Evolutionary conservation across 2,888 invertebrate genomes (phyloP), one percentile per base, ranked within the genome.

Genomic region (Protodeltote pygarga): DNA sequence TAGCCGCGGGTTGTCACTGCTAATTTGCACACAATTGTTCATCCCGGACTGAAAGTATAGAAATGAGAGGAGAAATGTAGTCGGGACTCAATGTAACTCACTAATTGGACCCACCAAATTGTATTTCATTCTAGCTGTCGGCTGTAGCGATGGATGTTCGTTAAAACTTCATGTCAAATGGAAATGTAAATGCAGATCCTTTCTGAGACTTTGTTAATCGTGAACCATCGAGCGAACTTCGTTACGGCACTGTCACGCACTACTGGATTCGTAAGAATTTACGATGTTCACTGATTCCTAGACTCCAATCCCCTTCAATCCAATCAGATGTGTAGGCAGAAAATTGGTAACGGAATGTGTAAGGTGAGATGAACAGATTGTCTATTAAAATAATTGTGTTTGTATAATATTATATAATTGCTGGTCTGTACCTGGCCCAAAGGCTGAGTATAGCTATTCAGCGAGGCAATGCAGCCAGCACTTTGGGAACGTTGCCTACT

Each of bases 21-120:
- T 88, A 88, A 89, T 90, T 90, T 88, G 85, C 89, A 83, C 84
- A 84, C 87, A 88, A 89, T 90, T 87, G 88, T 89, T 88, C 87
- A 89, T 86, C 80, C 75, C 73, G 65, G 65, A 77, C 77, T 77
- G 78, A 83, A 85, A 87, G 83, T 83, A 87, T 77, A 83, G 81
- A 84, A 85, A 89, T 84, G 83, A 84, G 82, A 84, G 77, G 79
- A 78, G 79, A 82, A 83, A 82, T 81, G 77, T 81, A 83, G 75
- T 73, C 75, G 70, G 61, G 71, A 76, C 74, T 83, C 79, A 77
- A 83, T 82, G 77, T 81, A 81, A 79, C 79, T 81, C 79, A 70
- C 81, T 86, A 88, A 88, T 87, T 86, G 85, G 78, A 72, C 75
- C 74, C 73, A 72, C 74, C 47, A 78, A 82, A 81, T 81, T 81